phyloP scores from a whole-genome alignment of 1,140 invertebrate species.

The Eurosta solidaginis region DNA sequence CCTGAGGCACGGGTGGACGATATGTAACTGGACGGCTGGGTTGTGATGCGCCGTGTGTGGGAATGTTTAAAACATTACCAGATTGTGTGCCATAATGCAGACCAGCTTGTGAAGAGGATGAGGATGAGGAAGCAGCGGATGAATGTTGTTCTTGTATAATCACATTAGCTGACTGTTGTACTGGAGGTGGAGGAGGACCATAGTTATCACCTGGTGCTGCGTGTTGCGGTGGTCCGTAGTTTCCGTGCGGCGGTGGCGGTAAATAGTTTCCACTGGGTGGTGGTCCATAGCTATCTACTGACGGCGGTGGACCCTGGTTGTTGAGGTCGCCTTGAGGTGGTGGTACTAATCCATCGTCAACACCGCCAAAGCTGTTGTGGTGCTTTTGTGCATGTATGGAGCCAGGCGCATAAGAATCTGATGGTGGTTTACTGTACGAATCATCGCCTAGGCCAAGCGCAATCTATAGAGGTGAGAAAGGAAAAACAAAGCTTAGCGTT shows the following conservation, averaged over 20 bases:
- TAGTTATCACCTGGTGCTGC: conserved; percentile 52
- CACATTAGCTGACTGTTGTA: conserved; percentile 56
- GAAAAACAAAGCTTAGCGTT: neutral
- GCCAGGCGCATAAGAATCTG: conserved; percentile 48
- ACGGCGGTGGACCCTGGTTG: conserved; percentile 45
- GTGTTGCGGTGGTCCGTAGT: conserved; percentile 62
- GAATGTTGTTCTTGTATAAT: conserved; percentile 57
- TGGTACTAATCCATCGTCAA: conserved; percentile 35
- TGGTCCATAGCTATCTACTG: neutral
- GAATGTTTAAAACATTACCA: conserved; percentile 41
- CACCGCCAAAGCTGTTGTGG: conserved; percentile 37
- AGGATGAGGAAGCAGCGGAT: conserved; percentile 33
- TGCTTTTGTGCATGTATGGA: conserved; percentile 46
- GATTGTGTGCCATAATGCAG: conserved; percentile 56
- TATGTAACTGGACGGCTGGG: conserved; percentile 70
- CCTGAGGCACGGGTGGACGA: conserved; percentile 70
- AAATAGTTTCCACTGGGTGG: conserved; percentile 36
- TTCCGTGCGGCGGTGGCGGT: conserved; percentile 34
- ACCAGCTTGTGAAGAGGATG: conserved; percentile 34
- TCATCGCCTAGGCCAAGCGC: conserved; percentile 44
- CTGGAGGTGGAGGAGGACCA: conserved; percentile 58
- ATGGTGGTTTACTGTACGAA: conserved; percentile 46
- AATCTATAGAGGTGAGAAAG: conserved; percentile 34
- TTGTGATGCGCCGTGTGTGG: conserved; percentile 54
- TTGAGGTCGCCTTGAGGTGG: conserved; percentile 12